Evolutionary conservation across 2,113 vertebrate genomes (phyloP).

Genomic region (Axis porcinus): DNA sequence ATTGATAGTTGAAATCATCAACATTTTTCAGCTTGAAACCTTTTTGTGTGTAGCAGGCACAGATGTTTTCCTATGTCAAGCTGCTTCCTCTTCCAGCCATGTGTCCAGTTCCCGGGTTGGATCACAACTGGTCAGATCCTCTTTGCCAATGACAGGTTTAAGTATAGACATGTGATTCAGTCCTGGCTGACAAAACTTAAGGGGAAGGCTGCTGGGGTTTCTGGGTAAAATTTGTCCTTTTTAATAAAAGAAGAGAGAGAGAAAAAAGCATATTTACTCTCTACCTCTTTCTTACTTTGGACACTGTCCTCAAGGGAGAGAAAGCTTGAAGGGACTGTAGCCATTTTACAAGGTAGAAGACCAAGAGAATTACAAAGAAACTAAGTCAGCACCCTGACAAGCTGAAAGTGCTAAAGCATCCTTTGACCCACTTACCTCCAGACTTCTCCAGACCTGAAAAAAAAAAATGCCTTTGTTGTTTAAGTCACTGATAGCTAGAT

Average conservation of each 20-base stretch:
- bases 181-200: background rate
- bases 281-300: background rate
- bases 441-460: background rate
- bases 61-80: background rate
- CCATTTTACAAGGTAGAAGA: background rate
- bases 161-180: background rate
- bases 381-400: background rate
- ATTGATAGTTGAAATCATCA: constrained; percentile 8
- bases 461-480: background rate
- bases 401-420: background rate
- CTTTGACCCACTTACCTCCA: background rate
- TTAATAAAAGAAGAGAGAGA: background rate
- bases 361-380: background rate
- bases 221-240: background rate
- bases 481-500: background rate
- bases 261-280: background rate
- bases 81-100: background rate
- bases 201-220: background rate
- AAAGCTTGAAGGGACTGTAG: background rate
- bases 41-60: background rate
- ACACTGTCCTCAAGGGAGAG: background rate
- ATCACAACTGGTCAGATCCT: background rate
- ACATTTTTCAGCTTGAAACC: constrained; percentile 25
- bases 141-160: background rate
- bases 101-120: background rate